Base-by-base conservation (phyloP, 2,888 invertebrate species). In the Ommatoiulus sabulosus region DNA sequence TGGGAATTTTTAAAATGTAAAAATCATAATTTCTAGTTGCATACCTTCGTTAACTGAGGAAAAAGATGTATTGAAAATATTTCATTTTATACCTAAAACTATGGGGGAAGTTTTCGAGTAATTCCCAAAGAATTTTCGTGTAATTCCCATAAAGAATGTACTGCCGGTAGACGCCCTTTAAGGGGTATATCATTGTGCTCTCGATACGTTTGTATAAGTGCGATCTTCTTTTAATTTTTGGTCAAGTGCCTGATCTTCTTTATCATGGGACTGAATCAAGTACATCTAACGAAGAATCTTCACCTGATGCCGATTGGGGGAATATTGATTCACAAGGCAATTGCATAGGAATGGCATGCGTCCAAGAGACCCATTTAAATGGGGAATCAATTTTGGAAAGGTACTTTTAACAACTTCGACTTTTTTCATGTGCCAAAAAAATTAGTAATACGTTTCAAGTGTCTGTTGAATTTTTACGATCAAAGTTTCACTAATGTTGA, bases 191-290 rank as follows among this genome's bases (percentile, higher is more conserved):
- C n/a, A n/a, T n/a, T 35, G 35, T 35, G 35, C 35, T 35, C 35
- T 35, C 35, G 35, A 1, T 1, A 35, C 35, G 35, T 35, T 35
- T 35, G 35, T 35, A 35, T 35, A 35, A 35, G 35, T 35, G 35
- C 35, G 35, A 35, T 35, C 35, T 35, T 35, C 35, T 35, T 35
- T 35, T 35, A 35, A n/a, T 84, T 84, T 84, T 44, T 35, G 17
- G 24, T 84, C 3, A 24, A 89, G 89, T 89, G 88, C 89, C 89
- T 63, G 89, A 89, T 88, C 86, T 89, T 35, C 88, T 89, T 15
- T 89, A 89, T 86, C 89, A 86, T 46, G 89, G 89, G 12, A 89
- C 88, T 44, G 89, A 89, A 44, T 89, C 89, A 57, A 89, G 89
- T 52, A 86, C 88, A 44, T 88, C 89, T 8, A 89, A 88, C 24